A percentile compares a stretch with the other conserved stretches of the same genome.
phyloP scores from a whole-genome alignment of 1,140 invertebrate genomes.

The Lasaia peninsularis region DNA sequence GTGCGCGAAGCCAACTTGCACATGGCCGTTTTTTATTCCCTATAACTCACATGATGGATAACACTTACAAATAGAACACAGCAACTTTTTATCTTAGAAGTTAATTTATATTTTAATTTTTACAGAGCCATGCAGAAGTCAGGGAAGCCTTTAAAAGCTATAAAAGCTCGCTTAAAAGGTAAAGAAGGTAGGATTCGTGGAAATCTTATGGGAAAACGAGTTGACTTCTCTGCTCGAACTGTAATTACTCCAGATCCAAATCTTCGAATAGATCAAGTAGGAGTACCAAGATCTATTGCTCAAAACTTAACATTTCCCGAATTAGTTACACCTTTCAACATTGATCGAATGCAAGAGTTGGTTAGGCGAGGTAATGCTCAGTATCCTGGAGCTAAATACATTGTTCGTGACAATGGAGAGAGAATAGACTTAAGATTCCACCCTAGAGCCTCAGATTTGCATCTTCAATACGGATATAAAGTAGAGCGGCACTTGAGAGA shows the following conservation, averaged over 20 bases:
- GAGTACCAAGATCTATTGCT: slow-evolving; percentile 98
- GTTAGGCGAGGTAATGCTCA: slow-evolving; percentile 97
- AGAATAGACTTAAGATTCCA: slow-evolving; percentile 98
- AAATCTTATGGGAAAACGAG: slow-evolving; percentile 99
- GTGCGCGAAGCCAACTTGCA: no score
- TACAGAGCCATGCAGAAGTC: slow-evolving; percentile 97
- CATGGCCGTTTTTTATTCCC: no score
- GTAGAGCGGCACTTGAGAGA: slow-evolving; percentile 98
- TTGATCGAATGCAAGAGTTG: slow-evolving; percentile 98
- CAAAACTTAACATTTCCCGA: slow-evolving; percentile 99
- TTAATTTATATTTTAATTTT: slow-evolving; percentile 33
- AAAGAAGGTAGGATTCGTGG: slow-evolving; percentile 99
- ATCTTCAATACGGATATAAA: slow-evolving; percentile 98
- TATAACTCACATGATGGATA: no score
- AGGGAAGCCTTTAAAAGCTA: slow-evolving; percentile 97
- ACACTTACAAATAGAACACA: no score
- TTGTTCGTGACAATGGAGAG: slow-evolving; percentile 98
- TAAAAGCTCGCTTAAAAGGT: slow-evolving; percentile 93
- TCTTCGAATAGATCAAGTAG: slow-evolving; percentile 98
- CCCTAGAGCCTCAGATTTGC: slow-evolving; percentile 98
- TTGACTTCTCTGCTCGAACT: slow-evolving; percentile 99
- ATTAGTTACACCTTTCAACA: slow-evolving; percentile 99
- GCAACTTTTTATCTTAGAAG: background rate
- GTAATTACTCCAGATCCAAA: slow-evolving; percentile 99
- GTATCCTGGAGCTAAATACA: slow-evolving; percentile 99